These are phyloP conservation scores for Eurois occulta DNA, from an alignment of 2,888 invertebrate genomes.

Conservation along the genomic window DNA sequence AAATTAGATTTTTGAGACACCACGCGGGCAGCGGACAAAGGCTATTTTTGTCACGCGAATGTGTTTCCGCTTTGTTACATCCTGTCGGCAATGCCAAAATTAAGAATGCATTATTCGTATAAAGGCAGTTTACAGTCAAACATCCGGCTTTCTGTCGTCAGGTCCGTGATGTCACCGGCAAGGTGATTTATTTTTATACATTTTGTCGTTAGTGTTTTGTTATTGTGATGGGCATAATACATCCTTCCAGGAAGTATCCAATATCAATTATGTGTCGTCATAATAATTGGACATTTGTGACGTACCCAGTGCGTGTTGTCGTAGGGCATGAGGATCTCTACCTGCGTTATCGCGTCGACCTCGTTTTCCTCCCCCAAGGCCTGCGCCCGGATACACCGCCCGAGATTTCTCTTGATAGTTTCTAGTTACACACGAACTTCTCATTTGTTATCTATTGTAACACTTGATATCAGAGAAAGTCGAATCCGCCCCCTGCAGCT, in stretches of 20 bases:
- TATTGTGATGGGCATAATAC: constrained; percentile 47
- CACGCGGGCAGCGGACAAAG: constrained; percentile 72
- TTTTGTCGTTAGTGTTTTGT: constrained; percentile 52
- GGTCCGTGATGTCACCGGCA: constrained; percentile 68
- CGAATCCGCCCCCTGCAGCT: constrained; percentile 67
- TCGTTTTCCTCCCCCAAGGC: constrained; percentile 84
- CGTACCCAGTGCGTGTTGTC: constrained; percentile 57
- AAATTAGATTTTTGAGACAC: constrained; percentile 77
- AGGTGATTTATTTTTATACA: constrained; percentile 63
- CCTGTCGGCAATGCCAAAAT: constrained; percentile 79
- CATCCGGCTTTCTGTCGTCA: constrained; percentile 85
- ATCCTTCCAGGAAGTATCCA: constrained; percentile 58
- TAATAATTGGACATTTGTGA: constrained; percentile 49
- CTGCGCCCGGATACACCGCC: constrained; percentile 80
- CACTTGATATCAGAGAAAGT: constrained; percentile 76
- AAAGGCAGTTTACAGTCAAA: constrained; percentile 85
- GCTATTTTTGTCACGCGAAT: constrained; percentile 76
- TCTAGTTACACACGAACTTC: constrained; percentile 80
- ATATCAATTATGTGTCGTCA: constrained; percentile 48
- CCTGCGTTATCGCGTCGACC: constrained; percentile 79
- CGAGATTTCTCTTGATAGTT: constrained; percentile 86
- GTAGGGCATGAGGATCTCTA: constrained; percentile 69
- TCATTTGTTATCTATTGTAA: constrained; percentile 73
- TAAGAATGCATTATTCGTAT: constrained; percentile 80
- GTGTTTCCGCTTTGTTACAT: constrained; percentile 82